A percentile compares a stretch with the other conserved stretches of the same genome.
Evolutionary conservation across 2,797 vertebrate genomes (phyloP).

Genomic region (Harpagifer antarcticus): DNA sequence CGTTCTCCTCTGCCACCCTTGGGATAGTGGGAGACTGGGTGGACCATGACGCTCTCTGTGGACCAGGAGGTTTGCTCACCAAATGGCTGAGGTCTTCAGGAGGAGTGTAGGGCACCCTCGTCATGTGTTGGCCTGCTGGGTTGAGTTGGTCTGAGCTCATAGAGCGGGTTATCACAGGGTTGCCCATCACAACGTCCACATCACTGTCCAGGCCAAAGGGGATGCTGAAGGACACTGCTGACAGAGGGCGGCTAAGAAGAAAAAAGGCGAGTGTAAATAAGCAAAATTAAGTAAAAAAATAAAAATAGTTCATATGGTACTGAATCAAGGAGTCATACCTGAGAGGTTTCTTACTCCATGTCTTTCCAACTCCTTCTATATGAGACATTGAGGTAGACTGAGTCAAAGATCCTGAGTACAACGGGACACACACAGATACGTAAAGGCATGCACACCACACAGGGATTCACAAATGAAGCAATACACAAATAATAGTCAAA

Average conservation of each 20-base stretch:
- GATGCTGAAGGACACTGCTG: constrained; percentile 95
- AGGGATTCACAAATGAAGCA: constrained; percentile 58
- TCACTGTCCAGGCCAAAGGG: constrained; percentile 96
- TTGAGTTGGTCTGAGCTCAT: constrained; percentile 92
- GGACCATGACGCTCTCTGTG: constrained; percentile 85
- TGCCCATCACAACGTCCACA: constrained; percentile 94
- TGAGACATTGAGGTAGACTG: constrained; percentile 95
- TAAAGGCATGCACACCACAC: constrained; percentile 77
- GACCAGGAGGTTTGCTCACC: constrained; percentile 68
- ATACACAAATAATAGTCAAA: constrained; percentile 27
- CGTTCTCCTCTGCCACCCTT: constrained; percentile 82
- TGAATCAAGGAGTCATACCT: constrained; percentile 78
- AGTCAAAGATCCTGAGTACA: constrained; percentile 89
- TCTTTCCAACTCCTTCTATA: constrained; percentile 91
- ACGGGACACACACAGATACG: constrained; percentile 71
- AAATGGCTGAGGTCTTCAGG: constrained; percentile 78
- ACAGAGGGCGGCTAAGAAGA: constrained; percentile 83
- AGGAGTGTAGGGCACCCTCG: constrained; percentile 68
- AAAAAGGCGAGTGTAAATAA: constrained; percentile 41
- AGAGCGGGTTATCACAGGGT: constrained; percentile 91
- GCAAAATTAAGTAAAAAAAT: constrained; percentile 13
- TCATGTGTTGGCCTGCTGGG: constrained; percentile 71
- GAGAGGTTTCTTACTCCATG: constrained; percentile 91
- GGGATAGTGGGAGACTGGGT: constrained; percentile 76
- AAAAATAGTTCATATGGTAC: neutral